These are phyloP conservation scores for Podilymbus podiceps DNA, from an alignment of 2,113 vertebrate species.

Conservation along the genomic window DNA sequence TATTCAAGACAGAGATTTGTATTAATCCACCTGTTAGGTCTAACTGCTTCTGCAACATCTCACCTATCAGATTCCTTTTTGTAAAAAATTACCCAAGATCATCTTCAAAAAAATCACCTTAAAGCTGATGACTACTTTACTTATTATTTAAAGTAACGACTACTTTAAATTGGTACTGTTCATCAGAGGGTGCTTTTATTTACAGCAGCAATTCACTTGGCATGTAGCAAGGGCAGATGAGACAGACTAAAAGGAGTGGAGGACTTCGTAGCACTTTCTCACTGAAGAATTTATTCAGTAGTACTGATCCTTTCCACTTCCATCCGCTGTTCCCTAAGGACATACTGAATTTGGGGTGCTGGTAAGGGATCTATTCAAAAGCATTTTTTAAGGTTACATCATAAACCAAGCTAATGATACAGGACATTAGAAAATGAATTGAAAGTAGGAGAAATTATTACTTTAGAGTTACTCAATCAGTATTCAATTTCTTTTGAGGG, in stretches of 20 bases:
- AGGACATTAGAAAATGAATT: not conserved
- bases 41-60: not conserved
- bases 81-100: conserved; percentile 73
- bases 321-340: not conserved
- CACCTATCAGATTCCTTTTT: conserved; percentile 78
- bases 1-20: not conserved
- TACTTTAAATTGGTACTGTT: conserved; percentile 53
- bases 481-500: not conserved
- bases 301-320: not conserved
- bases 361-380: not conserved
- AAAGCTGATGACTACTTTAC: conserved; percentile 61
- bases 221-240: not conserved
- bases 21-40: not conserved
- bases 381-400: not conserved
- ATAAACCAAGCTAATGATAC: not conserved
- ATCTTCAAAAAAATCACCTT: conserved; percentile 53
- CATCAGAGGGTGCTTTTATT: conserved; percentile 62
- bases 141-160: conserved; percentile 9
- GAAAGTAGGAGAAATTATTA: not conserved
- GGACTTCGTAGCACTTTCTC: not conserved
- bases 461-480: not conserved
- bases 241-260: not conserved
- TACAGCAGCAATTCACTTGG: conserved; percentile 24
- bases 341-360: not conserved
- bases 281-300: not conserved